Evolutionary conservation across 2,113 vertebrate genomes (phyloP).

Genomic region (Channa maculata): DNA sequence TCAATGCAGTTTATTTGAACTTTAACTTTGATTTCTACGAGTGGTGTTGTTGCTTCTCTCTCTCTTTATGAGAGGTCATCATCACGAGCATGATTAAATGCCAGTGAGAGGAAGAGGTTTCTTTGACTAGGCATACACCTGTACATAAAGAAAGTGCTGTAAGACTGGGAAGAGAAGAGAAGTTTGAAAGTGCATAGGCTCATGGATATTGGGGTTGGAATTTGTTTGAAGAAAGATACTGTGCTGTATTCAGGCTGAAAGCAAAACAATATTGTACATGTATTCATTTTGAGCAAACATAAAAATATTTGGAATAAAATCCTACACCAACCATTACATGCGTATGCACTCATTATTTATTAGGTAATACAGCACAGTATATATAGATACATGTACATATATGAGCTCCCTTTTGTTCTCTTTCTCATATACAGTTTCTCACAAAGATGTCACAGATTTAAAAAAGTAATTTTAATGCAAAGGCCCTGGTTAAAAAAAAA

Average conservation of each 20-base stretch:
- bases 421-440: not conserved
- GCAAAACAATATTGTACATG: slow-evolving; percentile 13
- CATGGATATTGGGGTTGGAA: slow-evolving; percentile 37
- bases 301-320: slow-evolving; percentile 1
- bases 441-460: too few species aligned
- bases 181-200: slow-evolving; percentile 26
- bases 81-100: slow-evolving; percentile 62
- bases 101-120: slow-evolving; percentile 29
- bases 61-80: slow-evolving; percentile 46
- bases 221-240: slow-evolving; percentile 53
- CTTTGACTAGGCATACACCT: slow-evolving; percentile 47
- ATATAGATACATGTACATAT: not conserved
- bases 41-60: slow-evolving; percentile 25
- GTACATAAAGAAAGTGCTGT: slow-evolving; percentile 33
- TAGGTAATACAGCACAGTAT: not conserved
- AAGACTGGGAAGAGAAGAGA: too few species aligned
- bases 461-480: too few species aligned
- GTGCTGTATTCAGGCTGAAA: slow-evolving; percentile 49
- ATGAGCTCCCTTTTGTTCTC: not conserved
- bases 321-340: not conserved
- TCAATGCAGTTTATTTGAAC: slow-evolving; percentile 62
- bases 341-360: not conserved
- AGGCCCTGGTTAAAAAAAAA: not conserved
- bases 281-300: too few species aligned
- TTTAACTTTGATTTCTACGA: slow-evolving; percentile 58